These are phyloP conservation scores for Catostomus latipinnis DNA, from an alignment of 2,797 vertebrate species.

Conservation along the genomic window DNA sequence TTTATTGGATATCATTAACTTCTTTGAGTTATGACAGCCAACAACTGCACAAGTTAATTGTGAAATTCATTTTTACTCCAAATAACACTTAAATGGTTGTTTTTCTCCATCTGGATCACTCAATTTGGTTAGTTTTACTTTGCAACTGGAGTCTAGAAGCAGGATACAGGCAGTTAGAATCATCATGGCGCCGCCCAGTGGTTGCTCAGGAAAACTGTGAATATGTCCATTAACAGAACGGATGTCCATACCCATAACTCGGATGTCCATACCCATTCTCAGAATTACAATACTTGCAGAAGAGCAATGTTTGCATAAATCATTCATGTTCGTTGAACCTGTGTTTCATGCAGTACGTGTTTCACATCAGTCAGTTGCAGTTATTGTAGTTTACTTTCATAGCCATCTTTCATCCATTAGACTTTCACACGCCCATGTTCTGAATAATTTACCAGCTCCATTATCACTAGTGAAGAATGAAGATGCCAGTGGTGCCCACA, in stretches of 20 bases:
- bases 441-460: conserved; percentile 37
- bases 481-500: not conserved
- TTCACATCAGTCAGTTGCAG: conserved; percentile 23
- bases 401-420: conserved; percentile 20
- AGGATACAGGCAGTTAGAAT: too few species aligned
- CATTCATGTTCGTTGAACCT: conserved; percentile 11
- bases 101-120: too few species aligned
- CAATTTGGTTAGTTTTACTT: too few species aligned
- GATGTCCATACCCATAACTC: not conserved
- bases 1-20: too few species aligned
- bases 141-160: too few species aligned
- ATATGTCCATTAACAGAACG: not conserved
- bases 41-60: too few species aligned
- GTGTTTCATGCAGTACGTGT: conserved; percentile 33
- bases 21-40: too few species aligned
- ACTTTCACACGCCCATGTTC: conserved; percentile 20
- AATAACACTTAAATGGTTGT: too few species aligned
- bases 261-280: not conserved
- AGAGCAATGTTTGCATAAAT: conserved; percentile 25
- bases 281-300: not conserved
- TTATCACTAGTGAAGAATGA: conserved; percentile 11
- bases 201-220: too few species aligned
- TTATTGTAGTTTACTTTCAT: conserved; percentile 32
- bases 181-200: too few species aligned
- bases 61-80: too few species aligned